Evolutionary conservation across 2,113 vertebrate species (phyloP).

Genomic region (Pholis gunnellus): DNA sequence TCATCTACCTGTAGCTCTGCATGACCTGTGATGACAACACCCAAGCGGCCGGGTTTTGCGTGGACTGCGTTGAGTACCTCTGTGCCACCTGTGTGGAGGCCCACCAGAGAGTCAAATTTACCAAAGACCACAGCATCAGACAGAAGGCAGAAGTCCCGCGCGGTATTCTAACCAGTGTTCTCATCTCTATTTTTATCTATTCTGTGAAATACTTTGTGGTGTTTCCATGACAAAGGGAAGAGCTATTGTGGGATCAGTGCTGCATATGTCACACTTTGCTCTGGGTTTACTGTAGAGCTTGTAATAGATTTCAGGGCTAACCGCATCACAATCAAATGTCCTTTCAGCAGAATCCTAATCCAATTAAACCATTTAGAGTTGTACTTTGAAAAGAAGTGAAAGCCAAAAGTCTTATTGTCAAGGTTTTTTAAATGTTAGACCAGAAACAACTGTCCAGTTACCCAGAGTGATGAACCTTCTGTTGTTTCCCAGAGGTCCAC

Average conservation of each 20-base stretch:
- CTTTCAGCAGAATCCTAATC: not conserved
- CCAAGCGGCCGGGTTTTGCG: constrained; percentile 93
- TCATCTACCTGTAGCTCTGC: constrained; percentile 84
- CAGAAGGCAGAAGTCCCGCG: constrained; percentile 91
- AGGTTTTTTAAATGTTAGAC: not conserved
- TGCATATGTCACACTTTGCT: not conserved
- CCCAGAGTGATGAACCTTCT: not conserved
- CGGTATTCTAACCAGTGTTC: constrained; percentile 78
- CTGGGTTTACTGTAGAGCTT: not conserved
- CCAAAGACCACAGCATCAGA: constrained; percentile 93
- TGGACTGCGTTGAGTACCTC: constrained; percentile 95
- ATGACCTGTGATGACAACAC: constrained; percentile 96
- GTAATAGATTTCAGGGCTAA: not conserved
- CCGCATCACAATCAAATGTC: not conserved
- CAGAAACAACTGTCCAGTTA: not conserved
- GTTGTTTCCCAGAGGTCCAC: constrained; percentile 83
- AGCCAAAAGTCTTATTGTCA: not conserved
- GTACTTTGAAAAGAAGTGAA: not conserved
- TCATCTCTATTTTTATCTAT: too few relatives aligned
- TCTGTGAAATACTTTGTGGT: not conserved
- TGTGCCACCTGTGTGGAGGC: constrained; percentile 95
- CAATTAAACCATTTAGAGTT: not conserved
- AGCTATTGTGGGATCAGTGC: not conserved
- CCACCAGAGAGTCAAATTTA: constrained; percentile 96
- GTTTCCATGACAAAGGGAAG: constrained; percentile 13